Conservation (phyloP, 2,888 invertebrate species). For the Andrena bucephala region DNA sequence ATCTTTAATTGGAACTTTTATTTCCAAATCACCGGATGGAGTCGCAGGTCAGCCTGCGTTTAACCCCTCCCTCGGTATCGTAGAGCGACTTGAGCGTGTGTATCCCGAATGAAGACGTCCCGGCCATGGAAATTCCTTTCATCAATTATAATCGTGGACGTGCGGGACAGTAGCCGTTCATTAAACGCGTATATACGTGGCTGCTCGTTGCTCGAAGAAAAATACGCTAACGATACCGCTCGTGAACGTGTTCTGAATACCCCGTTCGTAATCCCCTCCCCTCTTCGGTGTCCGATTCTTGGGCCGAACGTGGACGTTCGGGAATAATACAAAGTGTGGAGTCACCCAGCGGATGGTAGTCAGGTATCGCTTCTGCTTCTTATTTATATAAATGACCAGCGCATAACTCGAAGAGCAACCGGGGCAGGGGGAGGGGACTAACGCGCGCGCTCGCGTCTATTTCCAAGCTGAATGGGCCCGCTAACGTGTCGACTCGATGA, state of each 20-base stretch:
- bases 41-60: not conserved
- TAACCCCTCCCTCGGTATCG: slow-evolving; percentile 35
- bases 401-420: slow-evolving; percentile 78
- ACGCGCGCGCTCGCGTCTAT: slow-evolving; percentile 69
- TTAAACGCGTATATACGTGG: slow-evolving; percentile 77
- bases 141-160: slow-evolving; percentile 70
- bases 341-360: slow-evolving; percentile 83
- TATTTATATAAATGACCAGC: slow-evolving; percentile 85
- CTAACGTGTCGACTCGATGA: slow-evolving; percentile 71
- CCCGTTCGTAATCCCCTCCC: slow-evolving; percentile 71
- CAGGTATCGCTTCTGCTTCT: slow-evolving; percentile 84
- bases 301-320: slow-evolving; percentile 66
- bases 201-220: slow-evolving; percentile 76
- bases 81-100: slow-evolving; percentile 36
- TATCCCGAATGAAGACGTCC: slow-evolving; percentile 67
- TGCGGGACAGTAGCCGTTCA: slow-evolving; percentile 79
- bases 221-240: slow-evolving; percentile 82
- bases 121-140: slow-evolving; percentile 70
- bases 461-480: slow-evolving; percentile 55
- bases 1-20: too few relatives aligned
- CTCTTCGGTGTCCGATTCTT: slow-evolving; percentile 63
- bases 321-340: slow-evolving; percentile 83
- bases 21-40: not conserved
- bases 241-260: slow-evolving; percentile 76
- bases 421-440: slow-evolving; percentile 49